Percentiles rank a stretch among this genome's conserved stretches.
phyloP scores from a whole-genome alignment of 1,140 invertebrate genomes.

The Aricia agestis region DNA sequence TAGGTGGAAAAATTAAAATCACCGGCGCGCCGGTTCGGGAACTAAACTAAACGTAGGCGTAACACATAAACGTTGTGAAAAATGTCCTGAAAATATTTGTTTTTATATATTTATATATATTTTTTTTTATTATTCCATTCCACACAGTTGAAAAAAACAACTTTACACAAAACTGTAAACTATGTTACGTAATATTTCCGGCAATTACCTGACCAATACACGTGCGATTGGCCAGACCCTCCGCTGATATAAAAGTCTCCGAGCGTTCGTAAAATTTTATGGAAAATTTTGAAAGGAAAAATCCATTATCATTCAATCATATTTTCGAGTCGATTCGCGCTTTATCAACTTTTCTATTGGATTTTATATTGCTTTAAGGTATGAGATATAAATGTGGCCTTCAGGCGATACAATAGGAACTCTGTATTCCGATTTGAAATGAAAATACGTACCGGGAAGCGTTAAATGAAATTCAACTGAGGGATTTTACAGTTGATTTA shows the following conservation, averaged over 20 bases:
- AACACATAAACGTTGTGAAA: too few relatives aligned
- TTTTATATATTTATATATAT: too few relatives aligned
- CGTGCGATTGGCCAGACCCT: background rate
- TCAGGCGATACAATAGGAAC: background rate
- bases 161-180: too few relatives aligned
- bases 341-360: slow-evolving; percentile 1
- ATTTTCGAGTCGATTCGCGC: slow-evolving; percentile 9
- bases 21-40: too few relatives aligned
- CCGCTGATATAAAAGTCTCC: background rate
- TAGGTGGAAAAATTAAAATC: too few relatives aligned
- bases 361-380: slow-evolving; percentile 2
- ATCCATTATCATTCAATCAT: slow-evolving; percentile 13
- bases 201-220: slow-evolving; percentile 4
- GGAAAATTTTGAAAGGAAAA: slow-evolving; percentile 9
- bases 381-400: background rate
- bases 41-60: too few relatives aligned
- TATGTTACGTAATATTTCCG: background rate
- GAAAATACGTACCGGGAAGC: background rate
- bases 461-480: background rate
- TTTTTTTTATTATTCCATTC: too few relatives aligned
- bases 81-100: too few relatives aligned
- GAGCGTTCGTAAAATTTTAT: slow-evolving; percentile 7
- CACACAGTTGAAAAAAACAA: too few relatives aligned
- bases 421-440: background rate
- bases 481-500: too few relatives aligned